Evolutionary conservation across 1,140 invertebrate genomes (phyloP).

Genomic region (Eriocheir sinensis): DNA sequence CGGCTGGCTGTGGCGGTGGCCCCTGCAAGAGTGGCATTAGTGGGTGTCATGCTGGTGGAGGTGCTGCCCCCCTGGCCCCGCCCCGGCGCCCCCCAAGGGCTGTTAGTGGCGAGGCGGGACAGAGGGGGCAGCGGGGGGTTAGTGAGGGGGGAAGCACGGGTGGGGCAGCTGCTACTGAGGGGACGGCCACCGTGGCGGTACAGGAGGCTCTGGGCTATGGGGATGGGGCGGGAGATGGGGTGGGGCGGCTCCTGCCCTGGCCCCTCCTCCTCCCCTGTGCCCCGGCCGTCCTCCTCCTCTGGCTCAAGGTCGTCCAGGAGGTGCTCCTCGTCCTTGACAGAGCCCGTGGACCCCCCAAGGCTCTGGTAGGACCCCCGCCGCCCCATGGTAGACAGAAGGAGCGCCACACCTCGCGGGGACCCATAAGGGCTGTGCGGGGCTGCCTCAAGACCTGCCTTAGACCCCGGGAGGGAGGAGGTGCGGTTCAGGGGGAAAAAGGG

Average conservation of each 20-base stretch:
- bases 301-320: not conserved
- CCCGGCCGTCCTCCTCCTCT: too few relatives aligned
- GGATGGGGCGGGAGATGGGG: not conserved
- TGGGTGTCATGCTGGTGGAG: slow-evolving; percentile 65
- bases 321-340: not conserved
- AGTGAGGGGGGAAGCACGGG: slow-evolving; percentile 60
- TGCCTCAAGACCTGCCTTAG: too few relatives aligned
- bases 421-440: not conserved
- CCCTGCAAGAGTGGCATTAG: slow-evolving; percentile 74
- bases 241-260: not conserved
- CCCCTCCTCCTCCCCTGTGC: not conserved
- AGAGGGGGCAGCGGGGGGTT: slow-evolving; percentile 48
- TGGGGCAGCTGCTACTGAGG: slow-evolving; percentile 47
- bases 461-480: not conserved
- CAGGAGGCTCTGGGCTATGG: slow-evolving; percentile 24
- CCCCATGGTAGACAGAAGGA: not conserved
- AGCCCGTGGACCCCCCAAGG: not conserved
- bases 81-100: not conserved
- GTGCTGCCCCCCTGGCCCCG: slow-evolving; percentile 16
- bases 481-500: not conserved
- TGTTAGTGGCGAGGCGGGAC: slow-evolving; percentile 66
- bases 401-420: not conserved
- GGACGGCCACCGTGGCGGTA: slow-evolving; percentile 49
- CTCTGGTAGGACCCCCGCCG: not conserved
- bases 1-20: slow-evolving; percentile 65